Evolutionary conservation across 2,888 invertebrate species (phyloP).

Genomic region (Eucera pruinosa): DNA sequence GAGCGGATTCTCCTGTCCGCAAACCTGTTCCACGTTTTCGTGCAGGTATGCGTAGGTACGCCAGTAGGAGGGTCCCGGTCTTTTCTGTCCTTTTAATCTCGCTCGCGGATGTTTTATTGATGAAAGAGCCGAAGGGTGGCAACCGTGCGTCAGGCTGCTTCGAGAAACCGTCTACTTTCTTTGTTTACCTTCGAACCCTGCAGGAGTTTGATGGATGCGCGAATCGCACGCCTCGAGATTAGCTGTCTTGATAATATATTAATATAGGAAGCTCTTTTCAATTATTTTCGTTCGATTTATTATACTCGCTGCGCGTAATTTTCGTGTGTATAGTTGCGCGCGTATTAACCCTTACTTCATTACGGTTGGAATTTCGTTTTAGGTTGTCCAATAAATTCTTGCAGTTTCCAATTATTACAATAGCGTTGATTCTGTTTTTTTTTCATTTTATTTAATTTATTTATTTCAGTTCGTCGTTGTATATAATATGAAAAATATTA

Average conservation of each 20-base stretch:
- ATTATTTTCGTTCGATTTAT: neutral
- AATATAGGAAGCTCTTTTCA: too few species aligned
- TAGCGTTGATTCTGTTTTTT: too few species aligned
- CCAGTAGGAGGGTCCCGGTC: constrained; percentile 9
- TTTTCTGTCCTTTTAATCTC: constrained; percentile 30
- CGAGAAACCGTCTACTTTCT: neutral
- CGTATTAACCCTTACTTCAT: too few species aligned
- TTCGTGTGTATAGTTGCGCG: too few species aligned
- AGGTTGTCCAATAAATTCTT: too few species aligned
- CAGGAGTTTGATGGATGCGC: neutral
- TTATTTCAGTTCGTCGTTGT: too few species aligned
- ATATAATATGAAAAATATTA: too few species aligned
- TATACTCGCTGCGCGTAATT: too few species aligned
- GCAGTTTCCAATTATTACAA: too few species aligned
- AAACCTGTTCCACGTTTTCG: constrained; percentile 53
- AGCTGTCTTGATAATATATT: neutral
- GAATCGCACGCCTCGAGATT: neutral
- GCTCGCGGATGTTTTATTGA: constrained; percentile 20
- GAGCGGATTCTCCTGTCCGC: constrained; percentile 21
- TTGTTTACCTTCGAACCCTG: constrained; percentile 4
- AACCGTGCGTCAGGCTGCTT: neutral
- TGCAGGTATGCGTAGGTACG: constrained; percentile 41
- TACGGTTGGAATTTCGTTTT: too few species aligned
- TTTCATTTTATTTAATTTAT: too few species aligned
- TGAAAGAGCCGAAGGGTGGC: constrained; percentile 19